Evolutionary conservation across 2,888 invertebrate species (phyloP).

Genomic region (Auanema freiburgensis): DNA sequence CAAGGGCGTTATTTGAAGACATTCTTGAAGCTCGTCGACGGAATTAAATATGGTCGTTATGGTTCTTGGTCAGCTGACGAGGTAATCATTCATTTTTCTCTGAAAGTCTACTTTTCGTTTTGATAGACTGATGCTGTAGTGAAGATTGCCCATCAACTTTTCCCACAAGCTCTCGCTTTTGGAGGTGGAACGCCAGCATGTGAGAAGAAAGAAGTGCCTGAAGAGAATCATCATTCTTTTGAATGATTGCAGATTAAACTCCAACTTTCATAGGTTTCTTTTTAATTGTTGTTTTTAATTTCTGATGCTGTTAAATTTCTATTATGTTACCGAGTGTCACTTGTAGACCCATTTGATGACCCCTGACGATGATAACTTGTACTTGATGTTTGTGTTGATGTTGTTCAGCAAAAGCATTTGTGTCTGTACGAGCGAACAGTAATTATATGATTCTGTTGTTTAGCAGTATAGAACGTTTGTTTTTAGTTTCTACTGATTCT

Average conservation of each 20-base stretch:
- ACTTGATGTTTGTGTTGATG: no score
- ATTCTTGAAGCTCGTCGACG: conserved; percentile 43
- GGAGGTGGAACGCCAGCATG: conserved; percentile 36
- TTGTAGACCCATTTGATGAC: no score
- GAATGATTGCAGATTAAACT: conserved; percentile 13
- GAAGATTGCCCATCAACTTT: conserved; percentile 30
- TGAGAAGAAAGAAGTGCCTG: conserved; percentile 15
- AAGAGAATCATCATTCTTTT: conserved; percentile 28
- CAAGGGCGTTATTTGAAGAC: conserved; percentile 30
- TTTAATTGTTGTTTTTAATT: no score
- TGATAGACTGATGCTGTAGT: conserved; percentile 22
- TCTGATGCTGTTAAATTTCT: no score
- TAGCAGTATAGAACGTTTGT: no score
- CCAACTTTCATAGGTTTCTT: no score
- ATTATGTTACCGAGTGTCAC: no score
- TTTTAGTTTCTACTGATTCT: no score
- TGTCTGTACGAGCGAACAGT: no score
- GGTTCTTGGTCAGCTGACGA: conserved; percentile 49
- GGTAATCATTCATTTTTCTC: conserved; percentile 21
- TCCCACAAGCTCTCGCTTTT: conserved; percentile 37
- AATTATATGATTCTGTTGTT: no score
- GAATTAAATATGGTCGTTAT: conserved; percentile 44
- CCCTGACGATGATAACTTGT: no score
- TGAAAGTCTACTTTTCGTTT: background rate
- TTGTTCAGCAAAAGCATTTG: no score